Percentiles rank a stretch among this genome's conserved stretches.
These are phyloP conservation scores for Physella acuta DNA, from an alignment of 1,140 invertebrate species.

Conservation along the genomic window DNA sequence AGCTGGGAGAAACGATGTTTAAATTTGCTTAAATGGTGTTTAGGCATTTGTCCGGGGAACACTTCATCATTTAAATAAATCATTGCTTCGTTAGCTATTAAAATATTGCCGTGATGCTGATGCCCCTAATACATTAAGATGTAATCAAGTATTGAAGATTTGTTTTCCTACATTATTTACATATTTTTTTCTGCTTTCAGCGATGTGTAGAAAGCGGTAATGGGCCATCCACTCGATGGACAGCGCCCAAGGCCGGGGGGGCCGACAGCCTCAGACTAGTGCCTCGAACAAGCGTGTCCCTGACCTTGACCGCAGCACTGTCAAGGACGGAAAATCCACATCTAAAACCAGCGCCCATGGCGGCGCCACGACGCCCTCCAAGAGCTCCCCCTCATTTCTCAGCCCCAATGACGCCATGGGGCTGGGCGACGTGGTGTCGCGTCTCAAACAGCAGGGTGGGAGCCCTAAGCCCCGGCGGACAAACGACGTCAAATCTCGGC, in stretches of 20 bases:
- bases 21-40: too few species aligned
- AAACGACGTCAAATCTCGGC: not conserved
- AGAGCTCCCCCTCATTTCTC: not conserved
- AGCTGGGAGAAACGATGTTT: too few species aligned
- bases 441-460: constrained; percentile 3
- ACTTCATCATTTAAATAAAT: too few species aligned
- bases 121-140: too few species aligned
- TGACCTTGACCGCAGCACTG: not conserved
- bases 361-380: not conserved
- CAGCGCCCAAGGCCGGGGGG: constrained; percentile 4
- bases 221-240: constrained; percentile 23
- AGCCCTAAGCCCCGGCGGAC: not conserved
- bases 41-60: too few species aligned
- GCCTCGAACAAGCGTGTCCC: not conserved
- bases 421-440: constrained; percentile 1
- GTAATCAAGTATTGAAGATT: too few species aligned
- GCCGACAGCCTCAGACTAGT: constrained; percentile 1
- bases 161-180: too few species aligned
- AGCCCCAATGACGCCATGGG: not conserved
- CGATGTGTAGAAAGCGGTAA: constrained; percentile 18
- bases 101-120: too few species aligned
- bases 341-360: not conserved
- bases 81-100: too few species aligned
- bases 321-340: not conserved
- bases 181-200: constrained; percentile 1